Evolutionary conservation across 2,888 invertebrate genomes (phyloP), one percentile per base, ranked within the genome.

Genomic region (Campoplex nolae): DNA sequence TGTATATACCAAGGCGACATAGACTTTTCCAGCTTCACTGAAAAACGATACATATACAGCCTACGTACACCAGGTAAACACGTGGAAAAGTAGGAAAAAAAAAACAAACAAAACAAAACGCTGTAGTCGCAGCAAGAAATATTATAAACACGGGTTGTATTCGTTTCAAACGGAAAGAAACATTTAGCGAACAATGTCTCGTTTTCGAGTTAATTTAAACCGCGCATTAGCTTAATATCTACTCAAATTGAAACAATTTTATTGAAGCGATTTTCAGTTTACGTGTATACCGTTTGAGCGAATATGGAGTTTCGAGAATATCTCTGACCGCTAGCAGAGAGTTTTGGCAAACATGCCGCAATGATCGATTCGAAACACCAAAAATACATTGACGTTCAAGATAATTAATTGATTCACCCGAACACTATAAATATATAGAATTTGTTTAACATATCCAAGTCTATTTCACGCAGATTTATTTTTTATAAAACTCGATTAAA

Each of bases 1-100:
- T 82, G 67, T 82, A 58, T 75, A 78, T 38, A 38, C 48, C 78
- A n/a, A 58, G 76, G 42, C 32, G 7, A 48, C 28, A 18, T n/a
- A 8, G 58, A 45, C 70, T 42, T 78, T 78, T 78, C 38, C 78
- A 54, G 38, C 56, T 67, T 58, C 56, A 45, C 35, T 16, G 38
- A 70, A 32, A 73, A 62, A 58, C 65, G 56, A 71, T 56, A 68
- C 73, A 23, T 23, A 38, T 23, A 38, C 38, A 35, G 8, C 51
- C 65, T 38, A 23, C 18, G 75, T 58, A 23, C 38, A 6, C 45
- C 13, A n/a, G 9, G 62, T 65, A 65, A 42, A 76, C 32, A 65
- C 48, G 23, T 13, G 18, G 48, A 16, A 54, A 51, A 51, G 32
- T 67, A 38, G 9, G 48, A 1, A 32, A 32, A 76, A 76, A 45